Base-by-base conservation (phyloP, 1,140 invertebrate species). In the Magallana ariakensis region DNA sequence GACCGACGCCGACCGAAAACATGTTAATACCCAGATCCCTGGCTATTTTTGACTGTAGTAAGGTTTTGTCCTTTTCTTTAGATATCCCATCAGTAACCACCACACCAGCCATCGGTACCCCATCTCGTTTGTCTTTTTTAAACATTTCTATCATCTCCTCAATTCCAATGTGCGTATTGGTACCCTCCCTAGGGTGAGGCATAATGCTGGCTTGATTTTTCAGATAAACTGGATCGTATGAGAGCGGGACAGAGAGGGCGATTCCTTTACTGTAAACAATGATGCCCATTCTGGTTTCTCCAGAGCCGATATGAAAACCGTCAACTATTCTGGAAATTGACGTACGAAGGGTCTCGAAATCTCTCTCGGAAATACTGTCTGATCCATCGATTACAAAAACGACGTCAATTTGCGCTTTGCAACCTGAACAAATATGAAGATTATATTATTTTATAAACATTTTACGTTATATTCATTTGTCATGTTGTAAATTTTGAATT, bases 11-110 rank as follows among this genome's bases (percentile, higher is more conserved):
- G 8, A 92, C 85, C 2, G 87, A 70, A 54, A 87, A 89, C 86
- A 92, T 90, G 22, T 82, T 88, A 26, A 91, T 86, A 2, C 90
- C 88, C 10, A 86, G 66, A 5, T 86, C 57, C 54, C 80, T 89
- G 1, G 89, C 86, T 22, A 33, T 11, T 13, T 54, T 53, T 7
- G 92, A 91, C 66, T 91, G 70, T 13, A 57, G 19, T 16, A 83
- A 26, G 0, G 92, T 92, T 7, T 84, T 70, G 0, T 33, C 60
- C 6, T 85, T 46, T 83, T 87, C 70, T 9, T 85, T 87, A 11
- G 91, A 91, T 46, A 84, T 62, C 3, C 90, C 92, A 85, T 91
- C 90, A 0, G 91, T 91, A 26, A 93, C 87, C 46, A 93, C 89
- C 53, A 92, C 84, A 16, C 89, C 91, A 16, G 91, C 85, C 60